Percentiles rank a stretch among this genome's conserved stretches.
These are phyloP conservation scores for Hymenopus coronatus DNA, from an alignment of 2,888 invertebrate species.

Conservation along the genomic window DNA sequence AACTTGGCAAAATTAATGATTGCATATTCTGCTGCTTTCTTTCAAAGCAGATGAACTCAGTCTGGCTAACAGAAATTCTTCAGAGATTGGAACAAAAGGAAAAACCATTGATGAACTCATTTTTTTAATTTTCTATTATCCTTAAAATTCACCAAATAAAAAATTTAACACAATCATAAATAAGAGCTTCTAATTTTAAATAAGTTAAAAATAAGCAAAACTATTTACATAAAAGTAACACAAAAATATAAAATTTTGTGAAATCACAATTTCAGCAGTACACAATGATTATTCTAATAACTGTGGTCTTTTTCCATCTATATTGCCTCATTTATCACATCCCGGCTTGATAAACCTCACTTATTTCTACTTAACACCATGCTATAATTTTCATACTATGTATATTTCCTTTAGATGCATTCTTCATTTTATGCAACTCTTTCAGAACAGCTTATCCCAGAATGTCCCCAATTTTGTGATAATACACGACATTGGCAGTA, in stretches of 20 bases:
- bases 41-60: too few relatives aligned
- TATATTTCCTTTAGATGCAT: too few relatives aligned
- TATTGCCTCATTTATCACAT: background rate
- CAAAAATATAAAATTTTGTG: background rate
- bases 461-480: too few relatives aligned
- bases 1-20: too few relatives aligned
- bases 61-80: background rate
- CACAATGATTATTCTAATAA: too few relatives aligned
- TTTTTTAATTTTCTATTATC: background rate
- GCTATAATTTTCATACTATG: too few relatives aligned
- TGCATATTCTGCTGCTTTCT: too few relatives aligned
- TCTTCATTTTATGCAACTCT: too few relatives aligned
- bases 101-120: background rate
- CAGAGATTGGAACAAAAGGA: background rate
- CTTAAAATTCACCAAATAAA: background rate
- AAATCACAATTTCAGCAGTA: background rate
- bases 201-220: background rate
- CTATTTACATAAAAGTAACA: background rate
- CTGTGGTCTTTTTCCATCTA: too few relatives aligned
- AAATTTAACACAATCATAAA: background rate
- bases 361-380: too few relatives aligned
- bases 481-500: too few relatives aligned
- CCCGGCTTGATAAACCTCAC: background rate
- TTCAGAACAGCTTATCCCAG: too few relatives aligned
- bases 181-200: background rate